Conservation (phyloP, 2,113 vertebrate genomes). For the Coturnix japonica region DNA sequence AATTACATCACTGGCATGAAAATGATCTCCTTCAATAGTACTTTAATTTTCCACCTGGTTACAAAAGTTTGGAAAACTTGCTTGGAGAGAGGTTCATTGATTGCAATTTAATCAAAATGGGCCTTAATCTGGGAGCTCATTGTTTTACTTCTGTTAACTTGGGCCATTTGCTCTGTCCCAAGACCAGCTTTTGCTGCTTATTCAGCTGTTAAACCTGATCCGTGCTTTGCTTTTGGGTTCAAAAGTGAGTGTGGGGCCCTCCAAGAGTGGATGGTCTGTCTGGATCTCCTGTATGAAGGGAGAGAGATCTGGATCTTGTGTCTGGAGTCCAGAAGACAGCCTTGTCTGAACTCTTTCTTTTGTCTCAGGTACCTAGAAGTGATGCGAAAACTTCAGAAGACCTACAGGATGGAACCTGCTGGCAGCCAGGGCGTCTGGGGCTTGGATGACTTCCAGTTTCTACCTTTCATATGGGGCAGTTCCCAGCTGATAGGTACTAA, state of each 20-base stretch:
- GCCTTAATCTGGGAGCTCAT: neutral
- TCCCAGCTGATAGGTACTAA: constrained; percentile 90
- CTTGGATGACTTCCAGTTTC: constrained; percentile 97
- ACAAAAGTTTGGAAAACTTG: neutral
- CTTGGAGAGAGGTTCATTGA: neutral
- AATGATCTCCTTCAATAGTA: neutral
- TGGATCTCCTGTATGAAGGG: neutral
- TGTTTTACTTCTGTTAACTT: neutral
- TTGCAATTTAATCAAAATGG: neutral
- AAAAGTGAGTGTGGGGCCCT: neutral
- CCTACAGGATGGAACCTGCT: constrained; percentile 97
- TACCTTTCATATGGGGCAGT: constrained; percentile 98
- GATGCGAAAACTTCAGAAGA: constrained; percentile 95
- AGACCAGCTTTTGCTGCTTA: neutral
- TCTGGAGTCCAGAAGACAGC: neutral
- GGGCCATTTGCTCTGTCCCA: neutral
- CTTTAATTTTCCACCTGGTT: constrained; percentile 19
- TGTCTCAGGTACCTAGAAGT: constrained; percentile 88
- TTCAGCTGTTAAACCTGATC: neutral
- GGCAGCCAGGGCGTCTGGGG: constrained; percentile 99
- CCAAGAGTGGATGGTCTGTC: too few species aligned
- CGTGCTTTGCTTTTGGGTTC: neutral
- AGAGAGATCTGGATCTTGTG: neutral
- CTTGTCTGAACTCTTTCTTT: neutral
- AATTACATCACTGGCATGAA: neutral